Evolutionary conservation across 2,797 vertebrate genomes (phyloP).

Genomic region (Clarias fuscus): DNA sequence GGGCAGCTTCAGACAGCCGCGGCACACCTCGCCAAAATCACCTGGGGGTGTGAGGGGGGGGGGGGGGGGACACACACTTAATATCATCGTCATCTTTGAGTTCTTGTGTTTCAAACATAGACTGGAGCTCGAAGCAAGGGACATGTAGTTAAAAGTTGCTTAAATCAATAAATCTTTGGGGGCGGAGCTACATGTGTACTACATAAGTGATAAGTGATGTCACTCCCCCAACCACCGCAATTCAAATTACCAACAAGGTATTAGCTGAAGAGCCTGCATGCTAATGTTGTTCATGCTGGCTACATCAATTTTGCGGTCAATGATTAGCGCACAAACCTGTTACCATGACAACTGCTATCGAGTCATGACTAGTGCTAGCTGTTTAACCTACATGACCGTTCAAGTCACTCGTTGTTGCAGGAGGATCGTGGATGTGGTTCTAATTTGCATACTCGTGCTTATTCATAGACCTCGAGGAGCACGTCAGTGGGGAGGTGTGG

Average conservation of each 20-base stretch:
- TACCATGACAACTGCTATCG: too few species aligned
- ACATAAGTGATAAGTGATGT: neutral
- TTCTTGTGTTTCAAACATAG: neutral
- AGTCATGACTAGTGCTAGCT: too few species aligned
- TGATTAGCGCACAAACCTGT: too few species aligned
- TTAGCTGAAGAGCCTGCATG: neutral
- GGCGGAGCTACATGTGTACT: neutral
- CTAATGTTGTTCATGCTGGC: neutral
- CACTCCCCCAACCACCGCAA: neutral
- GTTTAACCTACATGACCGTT: too few species aligned
- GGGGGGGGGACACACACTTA: slow-evolving; percentile 27
- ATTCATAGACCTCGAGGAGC: neutral
- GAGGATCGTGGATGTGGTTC: neutral
- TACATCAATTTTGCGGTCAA: too few species aligned
- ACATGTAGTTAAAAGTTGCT: too few species aligned
- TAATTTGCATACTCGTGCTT: slow-evolving; percentile 2
- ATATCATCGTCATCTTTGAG: neutral
- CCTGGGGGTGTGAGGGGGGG: slow-evolving; percentile 69
- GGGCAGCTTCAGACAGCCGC: slow-evolving; percentile 88
- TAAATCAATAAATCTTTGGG: neutral
- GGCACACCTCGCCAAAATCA: slow-evolving; percentile 88
- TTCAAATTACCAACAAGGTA: neutral
- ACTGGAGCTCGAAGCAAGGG: neutral
- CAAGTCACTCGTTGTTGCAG: neutral
- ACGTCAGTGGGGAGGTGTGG: neutral